Base-by-base conservation (phyloP, 2,888 invertebrate genomes). In the Plutella xylostella region DNA sequence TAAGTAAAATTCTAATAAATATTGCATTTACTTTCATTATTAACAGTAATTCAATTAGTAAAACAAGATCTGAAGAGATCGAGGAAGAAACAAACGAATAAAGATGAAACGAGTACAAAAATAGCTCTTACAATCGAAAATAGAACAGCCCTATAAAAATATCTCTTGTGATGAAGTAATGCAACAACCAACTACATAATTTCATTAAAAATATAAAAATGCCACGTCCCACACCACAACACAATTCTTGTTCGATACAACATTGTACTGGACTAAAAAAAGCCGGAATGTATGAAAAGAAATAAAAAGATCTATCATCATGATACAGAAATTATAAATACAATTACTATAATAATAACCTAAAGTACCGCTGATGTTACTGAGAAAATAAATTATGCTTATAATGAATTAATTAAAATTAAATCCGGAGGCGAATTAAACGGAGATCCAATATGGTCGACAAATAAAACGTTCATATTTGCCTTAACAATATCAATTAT, bases 321-420 rank as follows among this genome's bases (percentile, higher is more conserved):
- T 73, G 82, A 73, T 80, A 82, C 82, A 82, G 82, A 82, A 82
- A 82, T 82, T 79, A 82, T 80, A 80, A 82, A 82, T 72, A 77
- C 60, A 56, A 54, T 61, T 60, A 19, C 12, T 9, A 42, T 41
- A 7, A 41, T 31, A 18, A 28, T 28, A 42, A 42, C 33, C 18
- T 42, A 42, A 12, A 9, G 33, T 34, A 42, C 21, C 34, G 21
- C 22, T 42, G 42, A n/a, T 25, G 17, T 39, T n/a, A n/a, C n/a
- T 41, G 41, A 33, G 19, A 21, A 21, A 63, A 65, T 65, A 68
- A 63, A 56, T 63, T 61, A 65, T 61, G 68, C 71, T 65, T 71
- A 66, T 71, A 70, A 63, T 65, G 3, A 9, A 6, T 6, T n/a
- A n/a, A n/a, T n/a, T n/a, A n/a, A n/a, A n/a, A n/a, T n/a, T n/a